Evolutionary conservation across 2,888 invertebrate genomes (phyloP).

Genomic region (Brenthis daphne): DNA sequence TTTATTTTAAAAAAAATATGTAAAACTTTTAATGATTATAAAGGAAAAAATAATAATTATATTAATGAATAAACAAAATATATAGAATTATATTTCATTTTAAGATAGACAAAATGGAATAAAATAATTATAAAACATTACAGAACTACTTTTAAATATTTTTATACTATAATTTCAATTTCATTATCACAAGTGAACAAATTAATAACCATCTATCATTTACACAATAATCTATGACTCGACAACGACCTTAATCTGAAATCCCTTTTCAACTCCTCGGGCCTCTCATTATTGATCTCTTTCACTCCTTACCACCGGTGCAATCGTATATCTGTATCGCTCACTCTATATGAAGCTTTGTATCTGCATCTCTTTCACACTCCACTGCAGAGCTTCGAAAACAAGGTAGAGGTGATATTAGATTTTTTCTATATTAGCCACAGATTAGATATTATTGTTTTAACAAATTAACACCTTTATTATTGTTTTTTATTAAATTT

Average conservation of each 20-base stretch:
- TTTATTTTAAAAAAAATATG: too few species aligned
- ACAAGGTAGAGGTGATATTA: constrained; percentile 75
- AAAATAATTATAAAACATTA: not conserved
- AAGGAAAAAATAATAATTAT: too few species aligned
- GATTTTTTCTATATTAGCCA: constrained; percentile 65
- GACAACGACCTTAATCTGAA: constrained; percentile 82
- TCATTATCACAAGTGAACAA: constrained; percentile 9
- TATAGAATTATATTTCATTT: too few species aligned
- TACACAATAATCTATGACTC: constrained; percentile 72
- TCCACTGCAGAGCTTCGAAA: constrained; percentile 81
- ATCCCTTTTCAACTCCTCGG: constrained; percentile 83
- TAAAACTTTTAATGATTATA: too few species aligned
- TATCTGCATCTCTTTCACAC: constrained; percentile 60
- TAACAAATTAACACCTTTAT: constrained; percentile 30
- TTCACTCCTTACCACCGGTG: constrained; percentile 83
- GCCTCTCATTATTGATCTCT: constrained; percentile 82
- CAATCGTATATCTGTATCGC: constrained; percentile 67
- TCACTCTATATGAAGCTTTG: constrained; percentile 47
- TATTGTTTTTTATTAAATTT: not conserved
- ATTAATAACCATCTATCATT: constrained; percentile 48
- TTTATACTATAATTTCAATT: not conserved
- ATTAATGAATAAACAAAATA: too few species aligned
- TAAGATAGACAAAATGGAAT: too few species aligned
- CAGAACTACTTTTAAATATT: too few species aligned
- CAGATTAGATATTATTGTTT: constrained; percentile 45